These are phyloP conservation scores for Rhinoraja longicauda DNA, from an alignment of 2,797 vertebrate genomes.

Conservation along the genomic window DNA sequence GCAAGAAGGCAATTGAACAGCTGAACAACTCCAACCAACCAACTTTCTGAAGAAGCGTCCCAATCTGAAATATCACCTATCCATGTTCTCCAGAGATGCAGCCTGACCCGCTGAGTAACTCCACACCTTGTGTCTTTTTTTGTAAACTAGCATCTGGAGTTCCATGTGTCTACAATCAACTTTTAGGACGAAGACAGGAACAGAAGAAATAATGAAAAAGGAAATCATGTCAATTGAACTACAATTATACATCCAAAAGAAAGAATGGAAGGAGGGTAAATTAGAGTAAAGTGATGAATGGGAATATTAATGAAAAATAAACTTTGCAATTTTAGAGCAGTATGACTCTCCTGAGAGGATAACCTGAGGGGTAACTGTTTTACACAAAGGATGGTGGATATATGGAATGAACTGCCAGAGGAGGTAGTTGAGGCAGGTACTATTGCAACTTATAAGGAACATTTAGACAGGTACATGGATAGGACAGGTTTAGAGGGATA, in stretches of 20 bases:
- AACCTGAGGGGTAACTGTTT: no score
- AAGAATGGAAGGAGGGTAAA: background rate
- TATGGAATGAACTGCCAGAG: no score
- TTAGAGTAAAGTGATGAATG: background rate
- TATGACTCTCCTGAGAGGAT: background rate
- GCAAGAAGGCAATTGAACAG: background rate
- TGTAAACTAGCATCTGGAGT: background rate
- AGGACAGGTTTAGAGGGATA: no score
- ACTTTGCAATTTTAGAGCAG: background rate
- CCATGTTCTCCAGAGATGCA: no score
- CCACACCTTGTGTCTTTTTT: no score
- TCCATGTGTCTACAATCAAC: background rate
- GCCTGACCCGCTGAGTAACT: no score
- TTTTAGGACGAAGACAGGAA: background rate
- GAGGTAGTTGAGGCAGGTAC: no score
- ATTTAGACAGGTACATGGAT: no score
- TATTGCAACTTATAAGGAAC: no score
- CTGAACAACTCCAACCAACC: background rate
- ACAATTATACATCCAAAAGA: background rate
- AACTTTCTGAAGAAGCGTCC: no score
- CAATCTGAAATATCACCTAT: no score
- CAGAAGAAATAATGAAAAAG: background rate
- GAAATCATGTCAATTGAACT: background rate
- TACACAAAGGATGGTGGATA: no score
- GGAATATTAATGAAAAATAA: background rate